These are phyloP conservation scores for Drosophila koepferae DNA, from an alignment of 2,888 invertebrate genomes.

Conservation along the genomic window DNA sequence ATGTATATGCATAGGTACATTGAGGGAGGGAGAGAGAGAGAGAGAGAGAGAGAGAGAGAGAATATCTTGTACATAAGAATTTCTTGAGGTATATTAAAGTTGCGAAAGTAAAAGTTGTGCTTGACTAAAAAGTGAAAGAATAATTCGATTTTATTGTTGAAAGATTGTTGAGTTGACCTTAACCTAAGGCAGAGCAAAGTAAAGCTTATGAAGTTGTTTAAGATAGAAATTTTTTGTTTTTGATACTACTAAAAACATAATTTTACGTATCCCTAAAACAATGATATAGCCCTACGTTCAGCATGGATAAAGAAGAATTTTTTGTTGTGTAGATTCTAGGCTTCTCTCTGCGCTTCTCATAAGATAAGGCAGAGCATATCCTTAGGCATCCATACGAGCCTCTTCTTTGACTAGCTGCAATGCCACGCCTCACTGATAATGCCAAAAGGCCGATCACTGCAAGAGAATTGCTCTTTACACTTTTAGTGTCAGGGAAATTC, in stretches of 20 bases:
- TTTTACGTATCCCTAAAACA: no score
- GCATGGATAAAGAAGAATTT: no score
- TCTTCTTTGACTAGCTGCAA: no score
- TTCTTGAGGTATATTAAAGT: neutral
- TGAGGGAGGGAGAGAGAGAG: no score
- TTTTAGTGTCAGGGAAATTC: neutral
- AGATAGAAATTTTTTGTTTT: no score
- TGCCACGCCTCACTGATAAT: neutral
- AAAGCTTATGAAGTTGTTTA: no score
- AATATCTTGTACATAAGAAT: no score
- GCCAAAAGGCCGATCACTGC: neutral
- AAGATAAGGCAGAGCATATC: neutral
- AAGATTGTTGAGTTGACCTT: neutral
- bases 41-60: no score
- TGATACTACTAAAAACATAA: no score
- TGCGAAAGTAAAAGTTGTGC: neutral
- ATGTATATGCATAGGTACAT: no score
- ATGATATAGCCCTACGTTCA: no score
- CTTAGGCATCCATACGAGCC: neutral
- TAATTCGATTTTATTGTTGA: neutral
- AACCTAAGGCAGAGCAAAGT: neutral
- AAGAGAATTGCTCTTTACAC: neutral
- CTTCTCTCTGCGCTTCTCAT: slow-evolving; percentile 4
- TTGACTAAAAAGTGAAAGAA: neutral
- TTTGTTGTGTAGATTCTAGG: no score